Percentiles rank a stretch among this genome's conserved stretches.
phyloP scores from a whole-genome alignment of 2,113 vertebrate genomes.

The Nesospiza acunhae region DNA sequence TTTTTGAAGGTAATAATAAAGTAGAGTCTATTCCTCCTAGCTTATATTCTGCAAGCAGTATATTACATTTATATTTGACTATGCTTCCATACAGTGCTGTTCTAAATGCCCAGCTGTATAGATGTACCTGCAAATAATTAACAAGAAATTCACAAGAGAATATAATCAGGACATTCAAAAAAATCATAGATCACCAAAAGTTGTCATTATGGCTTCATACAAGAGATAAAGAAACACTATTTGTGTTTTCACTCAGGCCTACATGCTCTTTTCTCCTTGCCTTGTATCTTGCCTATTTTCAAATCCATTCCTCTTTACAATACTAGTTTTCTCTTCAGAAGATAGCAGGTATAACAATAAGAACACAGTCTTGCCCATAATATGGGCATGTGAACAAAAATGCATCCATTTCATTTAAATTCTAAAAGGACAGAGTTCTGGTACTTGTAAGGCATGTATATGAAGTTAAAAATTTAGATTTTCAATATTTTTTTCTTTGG shows the following conservation, averaged over 20 bases:
- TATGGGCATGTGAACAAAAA: not conserved
- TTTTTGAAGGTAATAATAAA: not conserved
- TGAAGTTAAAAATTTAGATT: not conserved
- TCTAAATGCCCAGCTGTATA: not conserved
- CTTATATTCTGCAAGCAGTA: not conserved
- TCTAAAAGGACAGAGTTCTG: not conserved
- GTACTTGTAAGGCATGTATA: not conserved
- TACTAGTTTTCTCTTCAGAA: not conserved
- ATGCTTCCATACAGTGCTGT: not conserved
- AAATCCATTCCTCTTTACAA: not conserved
- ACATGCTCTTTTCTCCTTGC: not conserved
- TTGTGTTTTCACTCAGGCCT: not conserved
- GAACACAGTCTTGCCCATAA: not conserved
- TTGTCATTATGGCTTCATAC: not conserved
- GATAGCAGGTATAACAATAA: not conserved
- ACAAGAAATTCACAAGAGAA: not conserved
- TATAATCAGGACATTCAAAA: not conserved
- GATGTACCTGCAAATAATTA: not conserved
- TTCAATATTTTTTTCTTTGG: not conserved
- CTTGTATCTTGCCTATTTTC: not conserved
- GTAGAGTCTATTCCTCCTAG: not conserved
- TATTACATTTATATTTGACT: not conserved
- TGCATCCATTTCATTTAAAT: rapidly evolving
- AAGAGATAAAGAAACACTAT: not conserved
- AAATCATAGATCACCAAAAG: not conserved